These are phyloP conservation scores for Pagetopsis macropterus DNA, from an alignment of 2,797 vertebrate genomes.

Conservation along the genomic window DNA sequence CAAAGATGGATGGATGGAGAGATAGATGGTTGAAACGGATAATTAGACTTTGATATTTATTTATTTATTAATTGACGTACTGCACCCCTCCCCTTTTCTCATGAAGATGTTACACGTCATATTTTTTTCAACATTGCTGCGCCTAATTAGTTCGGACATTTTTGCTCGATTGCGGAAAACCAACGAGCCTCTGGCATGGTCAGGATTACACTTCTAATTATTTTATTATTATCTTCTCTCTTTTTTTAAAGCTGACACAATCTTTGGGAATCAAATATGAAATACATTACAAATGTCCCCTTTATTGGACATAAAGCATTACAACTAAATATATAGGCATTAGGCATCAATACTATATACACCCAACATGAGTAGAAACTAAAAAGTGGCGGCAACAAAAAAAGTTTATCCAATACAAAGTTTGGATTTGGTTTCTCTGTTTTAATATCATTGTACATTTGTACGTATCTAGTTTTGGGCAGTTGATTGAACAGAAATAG, in stretches of 20 bases:
- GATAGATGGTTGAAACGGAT: constrained; percentile 44
- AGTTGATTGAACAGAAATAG: background rate
- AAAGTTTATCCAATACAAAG: no score
- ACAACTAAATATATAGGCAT: background rate
- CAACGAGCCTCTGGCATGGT: background rate
- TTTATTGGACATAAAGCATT: background rate
- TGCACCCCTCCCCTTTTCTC: background rate
- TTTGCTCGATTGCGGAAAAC: constrained; percentile 8
- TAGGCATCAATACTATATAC: background rate
- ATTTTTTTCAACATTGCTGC: constrained; percentile 4
- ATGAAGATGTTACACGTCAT: constrained; percentile 7
- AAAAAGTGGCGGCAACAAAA: background rate
- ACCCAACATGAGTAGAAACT: background rate
- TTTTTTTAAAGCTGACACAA: no score
- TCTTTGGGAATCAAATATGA: no score
- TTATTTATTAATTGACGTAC: constrained; percentile 20
- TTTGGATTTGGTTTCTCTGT: background rate
- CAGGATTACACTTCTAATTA: background rate
- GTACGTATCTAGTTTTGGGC: background rate
- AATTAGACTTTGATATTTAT: constrained; percentile 31
- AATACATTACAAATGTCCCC: background rate
- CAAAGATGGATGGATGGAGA: constrained; percentile 32
- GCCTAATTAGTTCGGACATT: constrained; percentile 12
- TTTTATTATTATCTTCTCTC: background rate
- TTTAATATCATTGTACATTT: background rate